Base-by-base conservation (phyloP, 2,797 vertebrate genomes). In the Pseudochromis fuscus region DNA sequence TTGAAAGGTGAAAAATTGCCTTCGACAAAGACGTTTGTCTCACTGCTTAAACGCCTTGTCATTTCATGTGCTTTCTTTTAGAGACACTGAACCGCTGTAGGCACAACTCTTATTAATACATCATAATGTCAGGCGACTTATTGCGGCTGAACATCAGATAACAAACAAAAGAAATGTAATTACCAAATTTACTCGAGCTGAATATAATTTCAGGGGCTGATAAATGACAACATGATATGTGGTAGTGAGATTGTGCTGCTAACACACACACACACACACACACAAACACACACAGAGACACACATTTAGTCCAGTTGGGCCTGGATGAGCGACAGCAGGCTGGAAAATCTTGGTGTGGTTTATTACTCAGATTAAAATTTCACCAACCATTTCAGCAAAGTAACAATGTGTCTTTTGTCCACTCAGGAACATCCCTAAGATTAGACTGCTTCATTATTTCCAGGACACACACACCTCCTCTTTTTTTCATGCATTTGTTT, bases 111-210 rank as follows among this genome's bases (percentile, higher is more conserved):
- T 72, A 81, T 84, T 89, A 87, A 88, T 86, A 70, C 68, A 82
- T 82, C 81, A 80, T 75, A 59, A 77, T 82, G 79, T 72, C 79
- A 71, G 72, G 27, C n/a, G 30, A 61, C 49, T 79, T 78, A 72
- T 49, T 80, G 73, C 59, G 0, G 67, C 77, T 67, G 56, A 73
- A 77, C 59, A 75, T 75, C 72, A 64, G 75, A 78, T 79, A 82
- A 76, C 58, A 87, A 86, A 84, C 51, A 79, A 35, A 40, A 67
- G 70, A 73, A 81, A 87, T 72, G 75, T 76, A 85, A 90, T 90
- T 84, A 86, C 58, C 57, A 79, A 72, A 84, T 78, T 56, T 75
- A 48, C 56, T 80, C 75, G 51, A 61, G 79, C 70, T 56, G 62
- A 81, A 82, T 76, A 63, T 50, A 77, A 75, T 81, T 76, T 55